phyloP scores from a whole-genome alignment of 1,140 invertebrate species.

The Coelopa frigida region DNA sequence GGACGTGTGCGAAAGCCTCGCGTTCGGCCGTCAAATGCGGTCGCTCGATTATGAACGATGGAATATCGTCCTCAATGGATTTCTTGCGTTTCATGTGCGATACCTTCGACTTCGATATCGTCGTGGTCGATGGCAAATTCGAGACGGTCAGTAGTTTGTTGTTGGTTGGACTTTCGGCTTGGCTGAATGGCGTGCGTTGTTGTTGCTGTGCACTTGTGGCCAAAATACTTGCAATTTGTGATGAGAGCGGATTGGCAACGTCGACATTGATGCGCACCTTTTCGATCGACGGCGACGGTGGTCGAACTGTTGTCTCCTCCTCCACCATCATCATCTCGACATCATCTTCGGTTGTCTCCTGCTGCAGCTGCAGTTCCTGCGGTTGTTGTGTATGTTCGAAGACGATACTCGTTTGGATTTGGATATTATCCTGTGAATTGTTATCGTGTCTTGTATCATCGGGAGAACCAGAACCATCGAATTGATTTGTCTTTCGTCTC shows the following conservation, averaged over 20 bases:
- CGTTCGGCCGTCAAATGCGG: not conserved
- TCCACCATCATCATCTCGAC: no score
- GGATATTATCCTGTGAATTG: no score
- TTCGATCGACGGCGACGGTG: conserved; percentile 4
- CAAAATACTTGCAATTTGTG: conserved; percentile 13
- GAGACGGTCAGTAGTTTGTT: no score
- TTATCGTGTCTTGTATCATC: no score
- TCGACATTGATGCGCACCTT: conserved; percentile 13
- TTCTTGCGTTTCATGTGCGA: conserved; percentile 6
- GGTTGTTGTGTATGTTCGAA: no score
- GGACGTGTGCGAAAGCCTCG: conserved; percentile 9
- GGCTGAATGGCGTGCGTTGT: not conserved
- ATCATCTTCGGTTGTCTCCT: no score
- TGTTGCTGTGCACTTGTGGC: conserved; percentile 1
- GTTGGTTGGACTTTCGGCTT: not conserved
- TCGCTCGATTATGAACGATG: conserved; percentile 15
- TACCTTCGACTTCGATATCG: no score
- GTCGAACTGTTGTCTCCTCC: no score
- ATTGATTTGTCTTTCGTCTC: no score
- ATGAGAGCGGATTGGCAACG: conserved; percentile 11
- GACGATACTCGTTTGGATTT: no score
- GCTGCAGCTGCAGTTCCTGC: no score
- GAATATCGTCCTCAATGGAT: conserved; percentile 15
- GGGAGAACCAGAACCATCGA: no score
- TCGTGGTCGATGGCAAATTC: not conserved